Conservation (phyloP, 2,888 invertebrate species). For the Alentia gelatinosa region DNA sequence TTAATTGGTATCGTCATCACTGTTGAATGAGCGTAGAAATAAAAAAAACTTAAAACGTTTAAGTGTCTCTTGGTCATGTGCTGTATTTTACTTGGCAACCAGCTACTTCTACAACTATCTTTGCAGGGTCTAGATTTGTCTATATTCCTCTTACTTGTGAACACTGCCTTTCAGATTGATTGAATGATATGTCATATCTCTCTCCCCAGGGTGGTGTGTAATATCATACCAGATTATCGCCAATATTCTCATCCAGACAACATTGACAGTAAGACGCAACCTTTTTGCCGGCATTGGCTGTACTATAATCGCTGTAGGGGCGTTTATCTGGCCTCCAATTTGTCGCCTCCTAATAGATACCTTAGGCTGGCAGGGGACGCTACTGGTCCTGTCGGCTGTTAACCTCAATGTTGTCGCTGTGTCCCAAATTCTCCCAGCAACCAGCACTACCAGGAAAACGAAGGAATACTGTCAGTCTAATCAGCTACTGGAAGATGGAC, state of each 20-base stretch:
- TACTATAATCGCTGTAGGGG: neutral
- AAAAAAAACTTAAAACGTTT: neutral
- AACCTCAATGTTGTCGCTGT: neutral
- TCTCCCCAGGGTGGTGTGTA: neutral
- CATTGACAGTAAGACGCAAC: neutral
- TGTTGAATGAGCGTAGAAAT: neutral
- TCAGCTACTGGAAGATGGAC: neutral
- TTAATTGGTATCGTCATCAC: neutral
- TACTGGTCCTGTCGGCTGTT: neutral
- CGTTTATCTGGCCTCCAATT: neutral
- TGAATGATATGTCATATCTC: too few relatives aligned
- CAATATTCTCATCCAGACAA: neutral
- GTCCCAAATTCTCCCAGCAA: neutral
- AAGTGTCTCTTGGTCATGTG: neutral
- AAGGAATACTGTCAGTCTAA: neutral
- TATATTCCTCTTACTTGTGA: neutral
- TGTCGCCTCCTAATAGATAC: neutral
- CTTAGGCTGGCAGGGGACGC: neutral
- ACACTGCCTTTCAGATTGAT: neutral
- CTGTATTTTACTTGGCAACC: neutral
- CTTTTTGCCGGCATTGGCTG: neutral
- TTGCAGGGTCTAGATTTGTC: neutral
- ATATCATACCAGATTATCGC: neutral
- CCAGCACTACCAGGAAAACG: neutral
- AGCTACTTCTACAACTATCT: too few relatives aligned